Base-by-base conservation (phyloP, 2,888 invertebrate species). In the Hydropsyche betteni region DNA sequence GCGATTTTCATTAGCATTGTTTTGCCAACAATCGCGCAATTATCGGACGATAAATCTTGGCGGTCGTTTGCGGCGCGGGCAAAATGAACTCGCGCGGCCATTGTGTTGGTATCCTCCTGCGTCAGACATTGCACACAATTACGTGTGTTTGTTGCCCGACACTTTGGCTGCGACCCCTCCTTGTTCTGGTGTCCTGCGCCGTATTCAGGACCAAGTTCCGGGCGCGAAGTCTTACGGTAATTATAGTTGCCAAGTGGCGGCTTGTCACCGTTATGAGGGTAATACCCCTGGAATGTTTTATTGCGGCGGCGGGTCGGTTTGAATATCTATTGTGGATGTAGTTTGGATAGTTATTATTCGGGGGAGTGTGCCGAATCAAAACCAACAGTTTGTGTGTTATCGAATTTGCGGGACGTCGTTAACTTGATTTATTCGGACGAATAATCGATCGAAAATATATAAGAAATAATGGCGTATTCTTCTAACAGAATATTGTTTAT, bases 211-310 rank as follows among this genome's bases (percentile, higher is more conserved):
- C 74, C 71, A 77, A 76, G 64, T 78, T 78, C 74, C 36, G 51
- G 64, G 75, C 75, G 75, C 75, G 73, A 69, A 76, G 76, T 78
- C 78, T 78, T 78, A 78, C 76, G 76, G 78, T 75, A 78, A 78
- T 78, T 78, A 77, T 78, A 77, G 78, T 78, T 78, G 70, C 76
- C 38, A 77, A 78, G 78, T 76, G 75, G 74, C 64, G 78, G 73
- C 74, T 61, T 74, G 76, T 75, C 75, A 75, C 76, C 74, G 74
- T 71, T 69, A 68, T 38, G 75, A 58, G 76, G 78, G 71, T 38
- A 52, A 71, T 69, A 53, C 55, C 69, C 64, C 64, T 7, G 34
- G 34, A 70, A 70, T 44, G 55, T 38, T 73, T 75, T 71, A 75
- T 75, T 71, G 75, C 71, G 44, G 44, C 44, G 10, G 44, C 53